These are phyloP conservation scores for Pegoplata infirma DNA, from an alignment of 2,888 invertebrate species.

Conservation along the genomic window DNA sequence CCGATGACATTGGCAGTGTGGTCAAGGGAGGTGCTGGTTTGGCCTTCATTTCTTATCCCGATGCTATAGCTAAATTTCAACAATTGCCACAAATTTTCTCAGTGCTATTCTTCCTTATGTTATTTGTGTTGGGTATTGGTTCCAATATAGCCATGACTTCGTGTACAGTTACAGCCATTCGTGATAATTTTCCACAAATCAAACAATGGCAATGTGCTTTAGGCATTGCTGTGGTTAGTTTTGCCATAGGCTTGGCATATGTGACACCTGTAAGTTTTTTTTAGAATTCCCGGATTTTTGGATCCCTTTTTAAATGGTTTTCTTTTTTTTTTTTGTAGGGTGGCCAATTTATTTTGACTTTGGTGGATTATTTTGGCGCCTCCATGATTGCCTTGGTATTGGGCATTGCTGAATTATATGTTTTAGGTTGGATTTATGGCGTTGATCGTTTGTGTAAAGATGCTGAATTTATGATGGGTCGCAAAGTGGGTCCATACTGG, in stretches of 20 bases:
- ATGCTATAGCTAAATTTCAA: conserved; percentile 80
- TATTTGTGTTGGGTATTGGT: conserved; percentile 80
- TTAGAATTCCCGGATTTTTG: background rate
- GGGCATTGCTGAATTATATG: conserved; percentile 83
- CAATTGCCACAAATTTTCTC: conserved; percentile 81
- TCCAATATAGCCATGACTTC: conserved; percentile 79
- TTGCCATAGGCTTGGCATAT: conserved; percentile 81
- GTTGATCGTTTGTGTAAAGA: conserved; percentile 84
- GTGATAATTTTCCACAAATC: conserved; percentile 78
- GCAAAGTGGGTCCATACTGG: conserved; percentile 86
- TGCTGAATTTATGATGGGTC: conserved; percentile 88
- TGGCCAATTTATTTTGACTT: conserved; percentile 85
- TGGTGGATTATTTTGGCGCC: conserved; percentile 87
- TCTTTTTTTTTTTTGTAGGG: conserved; percentile 79
- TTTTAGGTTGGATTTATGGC: conserved; percentile 87
- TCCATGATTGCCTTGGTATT: conserved; percentile 85
- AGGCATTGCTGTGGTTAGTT: conserved; percentile 79
- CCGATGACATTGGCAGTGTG: conserved; percentile 78
- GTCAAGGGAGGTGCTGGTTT: conserved; percentile 80
- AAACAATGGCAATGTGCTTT: conserved; percentile 80
- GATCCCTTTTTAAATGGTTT: background rate
- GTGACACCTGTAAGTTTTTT: conserved; percentile 81
- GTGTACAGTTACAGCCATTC: conserved; percentile 78
- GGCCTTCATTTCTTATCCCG: conserved; percentile 81
- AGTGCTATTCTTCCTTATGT: conserved; percentile 80